These are phyloP conservation scores for Acanthosepion pharaonis DNA, from an alignment of 2,888 invertebrate species.

Conservation along the genomic window DNA sequence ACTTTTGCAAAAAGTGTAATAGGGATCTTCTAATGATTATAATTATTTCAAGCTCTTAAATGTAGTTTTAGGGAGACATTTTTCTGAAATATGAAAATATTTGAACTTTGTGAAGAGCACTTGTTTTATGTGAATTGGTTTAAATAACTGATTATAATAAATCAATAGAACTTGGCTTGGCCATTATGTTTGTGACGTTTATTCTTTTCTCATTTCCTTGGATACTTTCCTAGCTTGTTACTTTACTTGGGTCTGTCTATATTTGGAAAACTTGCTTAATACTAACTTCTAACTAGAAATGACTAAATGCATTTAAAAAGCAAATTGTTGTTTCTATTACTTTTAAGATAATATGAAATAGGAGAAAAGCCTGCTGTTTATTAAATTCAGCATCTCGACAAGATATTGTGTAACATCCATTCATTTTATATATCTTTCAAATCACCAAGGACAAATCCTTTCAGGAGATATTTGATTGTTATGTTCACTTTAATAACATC, in stretches of 20 bases:
- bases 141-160: background rate
- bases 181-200: background rate
- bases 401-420: background rate
- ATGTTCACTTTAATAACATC: constrained; percentile 15
- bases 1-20: too few relatives aligned
- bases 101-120: background rate
- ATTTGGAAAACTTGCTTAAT: background rate
- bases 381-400: background rate
- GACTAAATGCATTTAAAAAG: background rate
- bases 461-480: background rate
- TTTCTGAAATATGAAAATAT: background rate
- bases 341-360: background rate
- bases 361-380: background rate
- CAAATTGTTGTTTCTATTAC: background rate
- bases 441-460: background rate
- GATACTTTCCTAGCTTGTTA: background rate
- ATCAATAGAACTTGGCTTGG: background rate
- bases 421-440: background rate
- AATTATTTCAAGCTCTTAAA: too few relatives aligned
- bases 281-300: background rate
- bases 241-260: background rate
- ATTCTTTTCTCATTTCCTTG: background rate
- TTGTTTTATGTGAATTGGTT: background rate
- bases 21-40: too few relatives aligned
- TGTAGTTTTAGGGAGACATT: background rate